Conservation (phyloP, 2,113 vertebrate genomes). For the Nibea coibor region DNA sequence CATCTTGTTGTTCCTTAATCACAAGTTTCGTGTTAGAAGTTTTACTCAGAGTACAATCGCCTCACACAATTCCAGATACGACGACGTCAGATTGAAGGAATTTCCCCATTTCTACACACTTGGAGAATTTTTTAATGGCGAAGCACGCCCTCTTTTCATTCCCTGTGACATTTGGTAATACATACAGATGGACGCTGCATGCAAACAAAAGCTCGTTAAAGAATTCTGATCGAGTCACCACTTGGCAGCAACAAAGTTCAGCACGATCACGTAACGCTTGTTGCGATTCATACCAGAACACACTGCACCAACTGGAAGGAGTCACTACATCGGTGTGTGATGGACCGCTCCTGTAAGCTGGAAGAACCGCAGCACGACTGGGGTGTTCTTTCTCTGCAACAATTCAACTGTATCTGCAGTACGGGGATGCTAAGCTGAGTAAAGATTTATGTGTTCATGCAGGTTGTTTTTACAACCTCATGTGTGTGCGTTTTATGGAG, state of each 20-base stretch:
- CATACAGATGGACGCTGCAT: not conserved
- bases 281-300: not conserved
- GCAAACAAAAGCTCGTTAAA: not conserved
- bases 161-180: not conserved
- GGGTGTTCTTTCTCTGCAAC: not conserved
- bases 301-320: not conserved
- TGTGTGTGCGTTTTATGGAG: not conserved
- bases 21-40: not conserved
- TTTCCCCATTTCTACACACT: not conserved
- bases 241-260: not conserved
- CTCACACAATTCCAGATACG: not conserved
- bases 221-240: not conserved
- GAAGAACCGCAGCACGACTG: not conserved
- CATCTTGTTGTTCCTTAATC: not conserved
- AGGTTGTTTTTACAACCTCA: not conserved
- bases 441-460: not conserved
- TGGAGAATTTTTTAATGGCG: not conserved
- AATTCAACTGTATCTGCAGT: not conserved
- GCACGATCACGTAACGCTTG: not conserved
- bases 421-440: not conserved
- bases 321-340: not conserved
- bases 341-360: not conserved
- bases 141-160: not conserved
- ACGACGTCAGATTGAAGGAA: not conserved
- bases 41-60: not conserved